Evolutionary conservation across 1,140 invertebrate species (phyloP).

Genomic region (Coboldia fuscipes): DNA sequence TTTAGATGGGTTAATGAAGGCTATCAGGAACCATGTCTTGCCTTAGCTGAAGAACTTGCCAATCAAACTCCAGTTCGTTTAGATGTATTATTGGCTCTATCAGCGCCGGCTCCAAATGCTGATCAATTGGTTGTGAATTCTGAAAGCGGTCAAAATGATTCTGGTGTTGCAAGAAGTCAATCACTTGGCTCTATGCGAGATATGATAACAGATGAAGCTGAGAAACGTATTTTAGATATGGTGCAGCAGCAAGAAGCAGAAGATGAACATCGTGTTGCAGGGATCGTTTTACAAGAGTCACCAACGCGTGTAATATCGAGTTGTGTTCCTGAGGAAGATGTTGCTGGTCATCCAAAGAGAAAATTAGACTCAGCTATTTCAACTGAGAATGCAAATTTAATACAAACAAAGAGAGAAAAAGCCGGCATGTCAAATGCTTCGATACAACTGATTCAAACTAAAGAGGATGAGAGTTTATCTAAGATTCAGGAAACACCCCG

Average conservation of each 20-base stretch:
- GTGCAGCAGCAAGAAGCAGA: no score
- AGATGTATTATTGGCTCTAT: conserved; percentile 66
- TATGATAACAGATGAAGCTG: conserved; percentile 28
- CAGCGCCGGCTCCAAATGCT: conserved; percentile 38
- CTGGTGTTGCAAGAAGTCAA: conserved; percentile 28
- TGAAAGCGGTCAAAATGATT: conserved; percentile 11
- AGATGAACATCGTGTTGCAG: no score
- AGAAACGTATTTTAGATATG: conserved; percentile 41
- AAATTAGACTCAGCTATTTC: conserved; percentile 48
- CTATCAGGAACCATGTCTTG: conserved; percentile 61
- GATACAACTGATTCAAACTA: conserved; percentile 14
- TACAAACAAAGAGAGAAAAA: conserved; percentile 33
- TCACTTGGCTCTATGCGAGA: conserved; percentile 45
- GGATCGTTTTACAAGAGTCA: no score
- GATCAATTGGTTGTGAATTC: conserved; percentile 41
- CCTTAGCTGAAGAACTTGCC: conserved; percentile 68
- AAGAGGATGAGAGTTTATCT: no score
- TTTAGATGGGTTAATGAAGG: conserved; percentile 66
- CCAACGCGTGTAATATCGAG: conserved; percentile 30
- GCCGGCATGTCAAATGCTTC: background rate
- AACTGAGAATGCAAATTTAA: conserved; percentile 29
- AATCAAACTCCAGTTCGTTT: conserved; percentile 74
- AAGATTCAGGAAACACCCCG: no score
- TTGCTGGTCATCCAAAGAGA: conserved; percentile 31
- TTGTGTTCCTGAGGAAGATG: conserved; percentile 10